A percentile compares a stretch with the other conserved stretches of the same genome.
Evolutionary conservation across 2,113 vertebrate species (phyloP).

Genomic region (Mus musculus): DNA sequence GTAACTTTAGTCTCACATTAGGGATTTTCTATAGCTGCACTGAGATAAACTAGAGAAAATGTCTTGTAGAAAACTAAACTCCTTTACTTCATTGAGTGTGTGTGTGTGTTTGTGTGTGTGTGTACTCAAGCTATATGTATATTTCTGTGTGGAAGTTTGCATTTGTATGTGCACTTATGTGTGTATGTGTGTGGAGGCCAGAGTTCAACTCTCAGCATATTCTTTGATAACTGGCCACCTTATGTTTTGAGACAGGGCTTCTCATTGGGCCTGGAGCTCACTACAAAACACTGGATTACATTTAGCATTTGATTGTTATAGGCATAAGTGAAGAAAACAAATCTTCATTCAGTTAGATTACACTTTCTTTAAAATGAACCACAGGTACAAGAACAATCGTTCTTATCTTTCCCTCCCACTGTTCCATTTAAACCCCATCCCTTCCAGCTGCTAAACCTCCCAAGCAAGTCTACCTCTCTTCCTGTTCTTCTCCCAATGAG

Average conservation of each 20-base stretch:
- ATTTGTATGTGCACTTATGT: neutral
- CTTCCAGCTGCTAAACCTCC: neutral
- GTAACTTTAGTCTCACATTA: neutral
- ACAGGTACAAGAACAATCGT: neutral
- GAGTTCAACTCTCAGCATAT: neutral
- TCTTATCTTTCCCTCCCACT: neutral
- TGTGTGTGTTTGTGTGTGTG: neutral
- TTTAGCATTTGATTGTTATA: neutral
- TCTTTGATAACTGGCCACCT: neutral
- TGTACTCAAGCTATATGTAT: neutral
- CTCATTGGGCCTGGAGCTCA: neutral
- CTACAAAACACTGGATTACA: neutral
- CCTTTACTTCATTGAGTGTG: neutral
- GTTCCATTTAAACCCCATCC: neutral
- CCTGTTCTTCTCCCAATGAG: neutral
- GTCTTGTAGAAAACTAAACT: conserved; percentile 23
- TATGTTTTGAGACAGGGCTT: neutral
- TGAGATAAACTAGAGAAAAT: conserved; percentile 12
- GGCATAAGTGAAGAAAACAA: neutral
- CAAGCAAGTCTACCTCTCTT: neutral
- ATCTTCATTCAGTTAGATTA: neutral
- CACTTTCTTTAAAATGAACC: conserved; percentile 28
- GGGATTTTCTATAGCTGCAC: neutral
- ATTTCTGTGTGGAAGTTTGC: neutral
- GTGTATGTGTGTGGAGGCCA: neutral